Base-by-base conservation (phyloP, 2,113 vertebrate species). In the Zingel zingel region DNA sequence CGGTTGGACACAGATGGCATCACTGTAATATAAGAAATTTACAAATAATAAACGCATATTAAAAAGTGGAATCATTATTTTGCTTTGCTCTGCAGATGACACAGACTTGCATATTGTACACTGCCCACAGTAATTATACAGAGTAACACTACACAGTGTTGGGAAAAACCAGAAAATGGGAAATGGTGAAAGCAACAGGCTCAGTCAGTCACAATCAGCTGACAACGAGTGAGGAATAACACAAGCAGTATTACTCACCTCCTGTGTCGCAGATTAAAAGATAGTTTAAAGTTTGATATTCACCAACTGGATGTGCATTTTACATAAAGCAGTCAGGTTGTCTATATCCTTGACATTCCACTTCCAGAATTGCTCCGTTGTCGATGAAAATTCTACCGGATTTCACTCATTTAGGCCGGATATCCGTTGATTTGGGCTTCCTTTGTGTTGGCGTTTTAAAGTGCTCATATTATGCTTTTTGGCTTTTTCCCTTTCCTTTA, bases 11-110 rank as follows among this genome's bases (percentile, higher is more conserved):
- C 1, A 2, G 89, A 93, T 16, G 89, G 81, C 0, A 96, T 79
- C 54, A 92, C 97, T 98, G 75, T 2, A 91, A 91, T 3, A 68
- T 25, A 86, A 64, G n/a, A 63, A 30, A 65, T 6, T 4, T 21
- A 59, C 3, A n/a, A 30, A 71, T n/a, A 1, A 67, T 51, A 33
- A 51, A 59, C 21, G 65, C 19, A 67, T 13, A 21, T 33, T 33
- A 8, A 16, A 25, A 3, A 30, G 15, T 18, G 1, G 10, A 21
- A 25, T 19, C n/a, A 23, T 74, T 3, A 8, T 59, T 61, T 36
- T 53, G 16, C 23, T 23, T 53, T 48, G 6, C 19, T 64, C 2
- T 7, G 19, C 10, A 67, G 33, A 27, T 66, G 15, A 8, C 7
- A 50, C 15, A 3, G 11, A 30, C 0, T 50, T 72, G 33, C 2